Evolutionary conservation across 2,888 invertebrate species (phyloP), one percentile per base, ranked within the genome.

Genomic region (Stomorhina lunata): DNA sequence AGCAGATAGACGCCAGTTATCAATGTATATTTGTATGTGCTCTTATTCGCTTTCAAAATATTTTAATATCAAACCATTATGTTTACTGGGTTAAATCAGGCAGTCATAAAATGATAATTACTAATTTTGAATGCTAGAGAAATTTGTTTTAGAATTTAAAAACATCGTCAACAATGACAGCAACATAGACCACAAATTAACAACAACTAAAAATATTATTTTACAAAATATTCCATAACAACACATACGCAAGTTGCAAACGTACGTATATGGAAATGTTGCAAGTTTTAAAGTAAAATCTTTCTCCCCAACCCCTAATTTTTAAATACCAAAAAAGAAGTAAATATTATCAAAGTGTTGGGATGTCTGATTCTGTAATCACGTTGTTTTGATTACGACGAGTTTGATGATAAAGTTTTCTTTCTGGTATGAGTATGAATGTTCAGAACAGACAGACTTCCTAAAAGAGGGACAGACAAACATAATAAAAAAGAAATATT

Each of bases 161-260:
- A 76, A 12, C 59, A 68, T 40, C 48, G 75, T 59, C 81, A 75
- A 66, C 40, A 68, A 77, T 53, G 29, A 68, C 61, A 66, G 22
- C 55, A 79, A 78, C 50, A 73, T 50, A 65, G 80, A 72, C 63
- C 76, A 27, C 63, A 83, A 80, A 71, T 69, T 75, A 83, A 79
- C 75, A 81, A 78, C 78, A 81, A 78, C 43, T 78, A 80, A 63
- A 76, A 63, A 72, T 40, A 80, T 68, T 72, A 80, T 59, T 81
- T 76, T 45, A 48, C 40, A 43, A 34, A 79, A 72, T 25, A 45
- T 53, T 59, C 25, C 9, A 59, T 15, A 25, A 48, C 27, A 10
- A 61, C 5, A 32, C 50, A 68, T 29, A 68, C 29, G 12, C 29
- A 48, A n/a, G n/a, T n/a, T n/a, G n/a, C n/a, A n/a, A n/a, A 50